Evolutionary conservation across 2,888 invertebrate genomes (phyloP), one percentile per base, ranked within the genome.

Genomic region (Uloborus plumipes): DNA sequence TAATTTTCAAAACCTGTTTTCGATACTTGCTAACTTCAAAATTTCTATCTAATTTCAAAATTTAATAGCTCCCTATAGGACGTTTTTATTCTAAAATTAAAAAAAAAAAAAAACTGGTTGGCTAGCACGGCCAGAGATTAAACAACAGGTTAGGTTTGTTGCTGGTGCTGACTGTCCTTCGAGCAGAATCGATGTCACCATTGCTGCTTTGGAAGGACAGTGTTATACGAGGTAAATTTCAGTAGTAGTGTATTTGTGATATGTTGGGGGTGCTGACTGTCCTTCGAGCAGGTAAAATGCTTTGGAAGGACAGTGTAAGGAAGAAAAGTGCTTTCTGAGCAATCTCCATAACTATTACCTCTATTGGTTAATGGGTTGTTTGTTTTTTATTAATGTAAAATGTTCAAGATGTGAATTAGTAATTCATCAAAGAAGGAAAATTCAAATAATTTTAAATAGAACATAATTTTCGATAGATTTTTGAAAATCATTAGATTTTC

Each of bases 131-230:
- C 65, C 74, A 73, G 73, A 81, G 69, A 74, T 74, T 79, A 50
- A 2, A 16, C 6, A 64, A 78, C 50, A 67, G 59, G 71, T 78
- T 67, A 67, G 80, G 74, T 53, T 55, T 78, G 77, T 70, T 77
- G 70, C 73, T 73, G 79, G 39, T 81, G 80, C 69, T 81, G 80
- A 81, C 80, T 81, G 64, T 81, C 80, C 80, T 81, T 81, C 80
- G 58, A 81, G 80, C 80, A 73, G 69, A 49, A 50, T 66, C 50
- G 59, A 74, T 74, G 61, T 71, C 50, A 20, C 20, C 71, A 26
- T 26, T 61, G 14, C 39, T 71, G 80, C 80, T 81, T 81, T 81
- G 80, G 80, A 81, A 81, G 80, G 80, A 81, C 64, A 81, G 80
- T 81, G 80, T 74, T 18, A 39, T 53, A n/a, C 65, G 58, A 80